Evolutionary conservation across 2,113 vertebrate species (phyloP).

Genomic region (Nibea albiflora): DNA sequence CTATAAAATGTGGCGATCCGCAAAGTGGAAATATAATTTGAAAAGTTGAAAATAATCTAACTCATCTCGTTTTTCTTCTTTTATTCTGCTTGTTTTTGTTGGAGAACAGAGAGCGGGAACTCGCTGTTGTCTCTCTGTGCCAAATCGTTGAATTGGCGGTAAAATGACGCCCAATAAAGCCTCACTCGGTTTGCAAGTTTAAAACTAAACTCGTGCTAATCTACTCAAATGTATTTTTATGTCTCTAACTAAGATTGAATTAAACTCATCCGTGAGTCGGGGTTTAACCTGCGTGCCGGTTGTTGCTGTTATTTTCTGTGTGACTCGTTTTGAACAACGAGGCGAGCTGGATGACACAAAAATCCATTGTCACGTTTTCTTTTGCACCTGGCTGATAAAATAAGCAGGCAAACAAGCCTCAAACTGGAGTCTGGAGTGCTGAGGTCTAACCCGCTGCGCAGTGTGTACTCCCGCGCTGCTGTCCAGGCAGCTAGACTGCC

Average conservation of each 20-base stretch:
- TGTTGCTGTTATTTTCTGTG: not conserved
- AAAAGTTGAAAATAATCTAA: not conserved
- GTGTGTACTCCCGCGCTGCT: not conserved
- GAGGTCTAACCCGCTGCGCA: not conserved
- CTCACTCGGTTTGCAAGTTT: not conserved
- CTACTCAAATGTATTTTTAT: not conserved
- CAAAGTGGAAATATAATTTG: not conserved
- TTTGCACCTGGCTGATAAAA: not conserved
- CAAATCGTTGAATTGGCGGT: not conserved
- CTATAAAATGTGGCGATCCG: not conserved
- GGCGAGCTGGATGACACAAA: not conserved
- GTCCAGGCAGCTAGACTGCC: not conserved
- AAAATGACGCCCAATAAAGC: not conserved
- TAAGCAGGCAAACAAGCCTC: not conserved
- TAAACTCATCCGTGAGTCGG: too few relatives aligned
- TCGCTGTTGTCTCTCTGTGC: not conserved
- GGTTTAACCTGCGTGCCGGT: not conserved
- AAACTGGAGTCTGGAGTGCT: not conserved
- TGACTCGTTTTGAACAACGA: not conserved
- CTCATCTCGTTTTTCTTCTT: not conserved
- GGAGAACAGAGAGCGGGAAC: fast-evolving
- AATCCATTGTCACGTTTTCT: not conserved
- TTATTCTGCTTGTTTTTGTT: not conserved
- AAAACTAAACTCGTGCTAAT: not conserved
- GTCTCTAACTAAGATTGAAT: not conserved